Base-by-base conservation (phyloP, 2,888 invertebrate species). In the Eumacrocentrus americanus region DNA sequence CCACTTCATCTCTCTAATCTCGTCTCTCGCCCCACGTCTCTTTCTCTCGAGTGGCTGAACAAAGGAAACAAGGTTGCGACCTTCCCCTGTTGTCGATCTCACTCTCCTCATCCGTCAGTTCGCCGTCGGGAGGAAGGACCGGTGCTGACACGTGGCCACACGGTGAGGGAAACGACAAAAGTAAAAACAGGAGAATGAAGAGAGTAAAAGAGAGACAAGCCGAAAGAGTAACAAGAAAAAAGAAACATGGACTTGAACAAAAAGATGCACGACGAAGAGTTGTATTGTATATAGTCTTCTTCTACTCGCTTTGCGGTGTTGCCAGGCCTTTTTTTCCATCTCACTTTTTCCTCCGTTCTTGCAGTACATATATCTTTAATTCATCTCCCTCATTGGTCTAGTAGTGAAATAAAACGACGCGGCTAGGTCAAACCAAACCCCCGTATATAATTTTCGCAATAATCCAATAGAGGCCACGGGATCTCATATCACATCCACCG, bases 61-160 rank as follows among this genome's bases (percentile, higher is more conserved):
- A 65, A 65, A 65, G 67, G 63, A 64, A 65, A 62, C 61, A 58
- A 57, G 62, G 63, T 53, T 64, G 58, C 62, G 67, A 67, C 67
- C 67, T 67, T 67, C 67, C 60, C 60, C 60, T 55, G 63, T 61
- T 64, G 63, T 58, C 57, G 63, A 67, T 67, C 65, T 63, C 51
- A 60, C 55, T 60, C 58, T 62, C 56, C 55, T 51, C 50, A 37
- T 7, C 40, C 51, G 29, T 35, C 23, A 47, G 54, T 37, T 34
- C 40, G 34, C 47, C 25, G 47, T 38, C 23, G 60, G 47, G 34
- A 29, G 46, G 44, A 37, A 29, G 22, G 46, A 54, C 40, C 53
- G 48, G 40, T 54, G 47, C 40, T 37, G 54, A 50, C 60, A 60
- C 60, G 60, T 60, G 60, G 42, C 54, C 20, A 23, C 20, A n/a